Evolutionary conservation across 2,888 invertebrate genomes (phyloP).

Genomic region (Noctua pronuba): DNA sequence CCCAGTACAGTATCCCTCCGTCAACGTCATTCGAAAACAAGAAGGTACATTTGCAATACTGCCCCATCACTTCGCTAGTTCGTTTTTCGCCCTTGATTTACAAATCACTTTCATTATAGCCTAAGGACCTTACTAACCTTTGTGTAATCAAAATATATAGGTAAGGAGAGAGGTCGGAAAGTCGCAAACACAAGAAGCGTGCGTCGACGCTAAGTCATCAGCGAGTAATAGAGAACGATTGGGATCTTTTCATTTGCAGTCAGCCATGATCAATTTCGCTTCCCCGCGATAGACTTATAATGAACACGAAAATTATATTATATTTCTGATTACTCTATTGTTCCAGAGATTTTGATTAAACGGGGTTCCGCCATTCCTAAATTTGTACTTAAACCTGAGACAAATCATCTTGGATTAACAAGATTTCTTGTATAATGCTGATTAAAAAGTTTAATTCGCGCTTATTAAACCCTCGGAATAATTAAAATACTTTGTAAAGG

Average conservation of each 20-base stretch:
- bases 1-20: neutral
- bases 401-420: slow-evolving; percentile 80
- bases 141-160: slow-evolving; percentile 46
- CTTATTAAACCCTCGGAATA: slow-evolving; percentile 67
- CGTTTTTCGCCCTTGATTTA: neutral
- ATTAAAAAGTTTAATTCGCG: slow-evolving; percentile 74
- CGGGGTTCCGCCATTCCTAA: slow-evolving; percentile 73
- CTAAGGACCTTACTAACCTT: neutral
- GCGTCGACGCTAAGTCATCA: slow-evolving; percentile 75
- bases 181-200: slow-evolving; percentile 24
- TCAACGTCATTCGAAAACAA: neutral
- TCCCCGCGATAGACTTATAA: slow-evolving; percentile 82
- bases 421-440: slow-evolving; percentile 74
- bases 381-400: slow-evolving; percentile 75
- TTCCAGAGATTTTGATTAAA: slow-evolving; percentile 84
- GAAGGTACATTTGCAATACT: neutral
- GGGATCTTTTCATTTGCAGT: slow-evolving; percentile 88
- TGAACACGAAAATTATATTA: slow-evolving; percentile 86
- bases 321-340: slow-evolving; percentile 87
- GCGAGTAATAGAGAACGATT: slow-evolving; percentile 82
- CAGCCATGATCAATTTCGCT: slow-evolving; percentile 82
- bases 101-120: neutral
- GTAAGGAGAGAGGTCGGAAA: slow-evolving; percentile 19
- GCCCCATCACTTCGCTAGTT: neutral
- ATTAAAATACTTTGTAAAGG: slow-evolving; percentile 66